A percentile compares a stretch with the other conserved stretches of the same genome.
These are phyloP conservation scores for Microplitis manilae DNA, from an alignment of 2,888 invertebrate species.

Conservation along the genomic window DNA sequence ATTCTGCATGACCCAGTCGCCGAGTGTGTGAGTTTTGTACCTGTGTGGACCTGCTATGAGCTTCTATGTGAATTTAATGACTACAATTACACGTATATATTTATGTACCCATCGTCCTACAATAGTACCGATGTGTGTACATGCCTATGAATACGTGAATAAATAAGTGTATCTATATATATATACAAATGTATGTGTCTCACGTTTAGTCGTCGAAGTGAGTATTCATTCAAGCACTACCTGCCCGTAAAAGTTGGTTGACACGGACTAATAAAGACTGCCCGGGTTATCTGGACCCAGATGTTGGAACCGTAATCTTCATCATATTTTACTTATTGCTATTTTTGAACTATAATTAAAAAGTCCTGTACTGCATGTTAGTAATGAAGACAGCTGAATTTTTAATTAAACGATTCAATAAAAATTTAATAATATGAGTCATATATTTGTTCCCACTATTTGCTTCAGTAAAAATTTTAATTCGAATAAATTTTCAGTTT, in stretches of 20 bases:
- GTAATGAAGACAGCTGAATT: background rate
- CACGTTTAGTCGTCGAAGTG: no score
- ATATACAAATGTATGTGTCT: background rate
- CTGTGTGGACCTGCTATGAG: background rate
- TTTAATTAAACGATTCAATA: background rate
- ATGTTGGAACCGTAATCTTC: constrained; percentile 13
- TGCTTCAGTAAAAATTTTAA: no score
- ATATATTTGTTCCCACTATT: background rate
- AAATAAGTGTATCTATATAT: constrained; percentile 42
- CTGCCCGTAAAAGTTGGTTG: constrained; percentile 13
- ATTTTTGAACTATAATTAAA: constrained; percentile 3
- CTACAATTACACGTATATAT: constrained; percentile 48
- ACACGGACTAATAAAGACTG: constrained; percentile 30
- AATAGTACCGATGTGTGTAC: constrained; percentile 32
- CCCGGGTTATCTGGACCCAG: constrained; percentile 32
- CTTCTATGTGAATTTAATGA: constrained; percentile 48
- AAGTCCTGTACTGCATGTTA: background rate
- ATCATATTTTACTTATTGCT: constrained; percentile 6
- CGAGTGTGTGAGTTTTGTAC: background rate
- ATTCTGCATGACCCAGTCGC: constrained; percentile 26
- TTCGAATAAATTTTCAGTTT: no score
- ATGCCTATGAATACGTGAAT: constrained; percentile 26
- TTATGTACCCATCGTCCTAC: constrained; percentile 22
- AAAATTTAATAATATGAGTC: background rate
- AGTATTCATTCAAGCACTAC: no score